A percentile compares a stretch with the other conserved stretches of the same genome.
phyloP scores from a whole-genome alignment of 2,113 vertebrate genomes.

The Halcyon malimbica region DNA sequence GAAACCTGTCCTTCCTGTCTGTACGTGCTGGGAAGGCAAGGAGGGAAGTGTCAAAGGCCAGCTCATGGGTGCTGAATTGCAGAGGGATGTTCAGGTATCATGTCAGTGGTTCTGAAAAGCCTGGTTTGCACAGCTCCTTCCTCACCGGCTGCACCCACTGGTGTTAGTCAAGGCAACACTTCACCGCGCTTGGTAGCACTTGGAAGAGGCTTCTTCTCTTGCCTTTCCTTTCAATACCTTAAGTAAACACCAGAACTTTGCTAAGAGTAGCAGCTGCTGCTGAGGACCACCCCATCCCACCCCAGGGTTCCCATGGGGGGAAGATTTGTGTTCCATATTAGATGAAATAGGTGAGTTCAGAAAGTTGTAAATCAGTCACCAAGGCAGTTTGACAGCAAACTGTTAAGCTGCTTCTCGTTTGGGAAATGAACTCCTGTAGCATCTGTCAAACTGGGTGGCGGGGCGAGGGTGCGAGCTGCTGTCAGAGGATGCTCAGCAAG shows the following conservation, averaged over 20 bases:
- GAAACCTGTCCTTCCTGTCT: background rate
- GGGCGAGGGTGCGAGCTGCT: background rate
- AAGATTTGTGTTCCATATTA: background rate
- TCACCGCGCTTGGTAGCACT: background rate
- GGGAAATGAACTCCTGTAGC: background rate
- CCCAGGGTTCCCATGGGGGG: background rate
- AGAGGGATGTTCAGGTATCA: background rate
- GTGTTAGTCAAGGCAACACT: background rate
- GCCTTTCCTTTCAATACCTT: background rate
- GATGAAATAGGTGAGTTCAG: background rate
- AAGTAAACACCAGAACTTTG: background rate
- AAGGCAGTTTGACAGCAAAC: background rate
- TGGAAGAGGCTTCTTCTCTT: background rate
- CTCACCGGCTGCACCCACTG: fast-evolving
- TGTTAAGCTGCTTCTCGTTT: background rate
- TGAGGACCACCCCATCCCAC: background rate
- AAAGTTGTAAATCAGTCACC: background rate
- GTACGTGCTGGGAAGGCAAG: background rate
- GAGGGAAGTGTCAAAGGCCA: background rate
- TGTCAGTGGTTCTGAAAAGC: background rate
- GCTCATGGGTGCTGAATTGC: background rate
- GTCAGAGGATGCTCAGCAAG: background rate
- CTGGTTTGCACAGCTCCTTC: background rate
- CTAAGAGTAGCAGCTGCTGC: background rate
- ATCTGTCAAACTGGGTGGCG: background rate